Percentiles rank a stretch among this genome's conserved stretches.
phyloP scores from a whole-genome alignment of 2,888 invertebrate genomes.

The Chelonus formosanus region DNA sequence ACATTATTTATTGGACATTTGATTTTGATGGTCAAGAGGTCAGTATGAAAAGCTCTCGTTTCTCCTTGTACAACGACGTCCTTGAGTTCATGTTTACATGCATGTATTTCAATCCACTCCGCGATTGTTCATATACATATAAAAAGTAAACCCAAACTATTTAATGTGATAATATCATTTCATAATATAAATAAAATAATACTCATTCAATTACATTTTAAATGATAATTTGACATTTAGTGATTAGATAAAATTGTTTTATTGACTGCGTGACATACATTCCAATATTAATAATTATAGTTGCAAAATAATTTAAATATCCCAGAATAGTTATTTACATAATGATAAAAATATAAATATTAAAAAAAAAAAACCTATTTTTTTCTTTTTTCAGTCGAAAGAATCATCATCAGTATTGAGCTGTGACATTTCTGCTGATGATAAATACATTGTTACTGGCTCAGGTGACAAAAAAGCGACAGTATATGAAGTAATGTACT shows the following conservation, averaged over 20 bases:
- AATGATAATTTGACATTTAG: no score
- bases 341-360: not conserved
- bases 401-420: constrained; percentile 98
- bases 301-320: no score
- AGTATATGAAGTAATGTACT: constrained; percentile 95
- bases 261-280: no score
- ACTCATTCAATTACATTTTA: no score
- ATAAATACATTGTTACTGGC: constrained; percentile 97
- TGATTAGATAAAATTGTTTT: no score
- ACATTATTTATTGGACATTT: not conserved
- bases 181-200: not conserved
- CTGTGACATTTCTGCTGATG: constrained; percentile 98
- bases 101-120: constrained; percentile 43
- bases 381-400: constrained; percentile 75
- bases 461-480: constrained; percentile 99
- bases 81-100: constrained; percentile 47
- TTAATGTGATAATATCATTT: not conserved
- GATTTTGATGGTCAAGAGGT: constrained; percentile 15
- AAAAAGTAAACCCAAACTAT: constrained; percentile 18
- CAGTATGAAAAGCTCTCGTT: constrained; percentile 37
- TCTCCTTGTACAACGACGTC: constrained; percentile 44
- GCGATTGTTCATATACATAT: constrained; percentile 34
- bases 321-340: no score
- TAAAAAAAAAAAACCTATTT: constrained; percentile 5
- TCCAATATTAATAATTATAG: no score